Percentiles rank a stretch among this genome's conserved stretches.
phyloP scores from a whole-genome alignment of 2,797 vertebrate genomes.

The Ctenosaura bakeri region DNA sequence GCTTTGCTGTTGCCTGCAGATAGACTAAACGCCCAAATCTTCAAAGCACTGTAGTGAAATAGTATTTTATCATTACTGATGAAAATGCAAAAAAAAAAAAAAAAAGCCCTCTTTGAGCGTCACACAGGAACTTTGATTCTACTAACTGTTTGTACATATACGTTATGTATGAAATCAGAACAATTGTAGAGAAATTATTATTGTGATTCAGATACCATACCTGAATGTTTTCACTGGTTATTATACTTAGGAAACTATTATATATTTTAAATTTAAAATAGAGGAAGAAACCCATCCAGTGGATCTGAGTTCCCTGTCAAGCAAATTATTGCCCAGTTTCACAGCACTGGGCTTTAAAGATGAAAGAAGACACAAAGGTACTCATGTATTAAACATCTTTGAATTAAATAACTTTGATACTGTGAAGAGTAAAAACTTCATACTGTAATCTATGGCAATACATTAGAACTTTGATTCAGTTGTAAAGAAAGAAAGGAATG shows the following conservation, averaged over 20 bases:
- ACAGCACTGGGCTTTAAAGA: constrained; percentile 97
- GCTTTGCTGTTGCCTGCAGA: neutral
- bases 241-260: constrained; percentile 32
- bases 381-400: neutral
- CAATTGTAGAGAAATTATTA: neutral
- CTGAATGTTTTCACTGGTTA: neutral
- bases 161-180: neutral
- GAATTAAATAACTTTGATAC: neutral
- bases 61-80: neutral
- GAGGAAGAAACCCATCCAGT: constrained; percentile 96
- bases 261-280: constrained; percentile 70
- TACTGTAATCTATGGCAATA: neutral
- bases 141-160: neutral
- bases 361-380: constrained; percentile 94
- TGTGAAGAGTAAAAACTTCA: neutral
- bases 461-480: neutral
- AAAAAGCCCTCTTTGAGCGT: neutral
- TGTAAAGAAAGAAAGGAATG: neutral
- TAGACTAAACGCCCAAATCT: neutral
- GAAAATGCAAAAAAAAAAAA: neutral
- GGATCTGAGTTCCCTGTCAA: constrained; percentile 94
- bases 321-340: constrained; percentile 94
- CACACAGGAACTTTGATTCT: neutral
- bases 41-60: neutral
- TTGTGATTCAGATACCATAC: neutral